Evolutionary conservation across 2,797 vertebrate genomes (phyloP).

Genomic region (Sphenopsis melanotis): DNA sequence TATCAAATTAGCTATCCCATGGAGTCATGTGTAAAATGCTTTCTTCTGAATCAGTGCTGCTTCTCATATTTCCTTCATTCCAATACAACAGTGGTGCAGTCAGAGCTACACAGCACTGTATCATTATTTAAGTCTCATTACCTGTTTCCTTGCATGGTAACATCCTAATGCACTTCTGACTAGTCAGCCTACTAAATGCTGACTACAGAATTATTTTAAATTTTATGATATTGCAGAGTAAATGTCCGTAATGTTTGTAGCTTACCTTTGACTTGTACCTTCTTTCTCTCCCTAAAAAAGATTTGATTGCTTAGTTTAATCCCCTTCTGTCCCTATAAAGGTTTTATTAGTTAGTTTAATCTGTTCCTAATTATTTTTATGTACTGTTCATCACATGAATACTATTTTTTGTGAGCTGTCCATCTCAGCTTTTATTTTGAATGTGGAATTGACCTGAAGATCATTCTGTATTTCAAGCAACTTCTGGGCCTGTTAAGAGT

Average conservation of each 20-base stretch:
- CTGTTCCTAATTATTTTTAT: not conserved
- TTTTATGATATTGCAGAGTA: not conserved
- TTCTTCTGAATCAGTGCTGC: not conserved
- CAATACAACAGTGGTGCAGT: not conserved
- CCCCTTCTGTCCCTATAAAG: not conserved
- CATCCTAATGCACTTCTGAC: not conserved
- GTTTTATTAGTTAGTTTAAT: not conserved
- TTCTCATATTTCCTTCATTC: not conserved
- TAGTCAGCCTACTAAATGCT: not conserved
- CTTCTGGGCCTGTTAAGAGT: not conserved
- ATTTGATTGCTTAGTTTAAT: not conserved
- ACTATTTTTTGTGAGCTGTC: not conserved
- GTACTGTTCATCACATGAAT: not conserved
- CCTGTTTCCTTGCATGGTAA: not conserved
- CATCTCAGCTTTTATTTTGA: slow-evolving; percentile 3
- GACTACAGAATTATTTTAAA: not conserved
- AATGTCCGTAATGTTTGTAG: not conserved
- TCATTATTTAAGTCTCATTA: not conserved
- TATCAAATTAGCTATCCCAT: not conserved
- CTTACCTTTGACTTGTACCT: not conserved
- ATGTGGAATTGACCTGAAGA: not conserved
- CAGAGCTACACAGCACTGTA: not conserved
- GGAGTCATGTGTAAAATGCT: not conserved
- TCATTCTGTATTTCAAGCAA: not conserved
- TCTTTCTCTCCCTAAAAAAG: not conserved